Percentiles rank a stretch among this genome's conserved stretches.
Evolutionary conservation across 2,888 invertebrate species (phyloP).

Genomic region (Caenorhabditis imperialis): DNA sequence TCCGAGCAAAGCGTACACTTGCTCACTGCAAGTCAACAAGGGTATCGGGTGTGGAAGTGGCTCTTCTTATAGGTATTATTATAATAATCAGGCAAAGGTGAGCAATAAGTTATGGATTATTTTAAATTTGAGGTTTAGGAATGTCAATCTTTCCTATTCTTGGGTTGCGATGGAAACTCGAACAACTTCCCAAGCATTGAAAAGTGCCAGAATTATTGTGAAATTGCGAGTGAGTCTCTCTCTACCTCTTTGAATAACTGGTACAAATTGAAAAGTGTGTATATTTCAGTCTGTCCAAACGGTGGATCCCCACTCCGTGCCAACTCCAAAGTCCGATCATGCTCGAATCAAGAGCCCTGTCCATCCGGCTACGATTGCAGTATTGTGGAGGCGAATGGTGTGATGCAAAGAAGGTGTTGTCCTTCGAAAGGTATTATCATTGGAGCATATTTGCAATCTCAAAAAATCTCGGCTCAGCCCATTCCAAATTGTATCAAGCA

Average conservation of each 20-base stretch:
- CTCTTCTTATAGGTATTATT: slow-evolving; percentile 61
- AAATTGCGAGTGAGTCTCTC: slow-evolving; percentile 60
- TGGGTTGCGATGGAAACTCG: slow-evolving; percentile 70
- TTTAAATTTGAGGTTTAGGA: slow-evolving; percentile 32
- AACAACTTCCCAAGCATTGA: slow-evolving; percentile 70
- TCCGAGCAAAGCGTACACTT: slow-evolving; percentile 67
- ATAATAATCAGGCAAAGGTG: slow-evolving; percentile 64
- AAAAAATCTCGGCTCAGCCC: slow-evolving; percentile 48
- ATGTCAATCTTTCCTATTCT: slow-evolving; percentile 66
- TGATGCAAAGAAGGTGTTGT: slow-evolving; percentile 64
- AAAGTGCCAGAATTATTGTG: slow-evolving; percentile 68
- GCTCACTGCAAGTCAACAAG: slow-evolving; percentile 64
- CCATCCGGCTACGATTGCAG: slow-evolving; percentile 66
- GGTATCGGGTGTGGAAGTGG: slow-evolving; percentile 66
- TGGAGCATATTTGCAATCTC: background rate
- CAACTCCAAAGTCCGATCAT: slow-evolving; percentile 64
- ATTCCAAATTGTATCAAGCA: slow-evolving; percentile 48
- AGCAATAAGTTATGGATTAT: background rate
- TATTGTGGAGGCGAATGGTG: slow-evolving; percentile 62
- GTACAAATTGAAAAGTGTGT: background rate
- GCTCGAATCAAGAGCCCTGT: slow-evolving; percentile 61
- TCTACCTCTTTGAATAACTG: background rate
- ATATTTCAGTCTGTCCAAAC: slow-evolving; percentile 65
- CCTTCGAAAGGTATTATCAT: slow-evolving; percentile 66
- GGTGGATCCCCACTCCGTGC: slow-evolving; percentile 63